A percentile compares a stretch with the other conserved stretches of the same genome.
Evolutionary conservation across 2,888 invertebrate genomes (phyloP).

Genomic region (Agrotis ipsilon): DNA sequence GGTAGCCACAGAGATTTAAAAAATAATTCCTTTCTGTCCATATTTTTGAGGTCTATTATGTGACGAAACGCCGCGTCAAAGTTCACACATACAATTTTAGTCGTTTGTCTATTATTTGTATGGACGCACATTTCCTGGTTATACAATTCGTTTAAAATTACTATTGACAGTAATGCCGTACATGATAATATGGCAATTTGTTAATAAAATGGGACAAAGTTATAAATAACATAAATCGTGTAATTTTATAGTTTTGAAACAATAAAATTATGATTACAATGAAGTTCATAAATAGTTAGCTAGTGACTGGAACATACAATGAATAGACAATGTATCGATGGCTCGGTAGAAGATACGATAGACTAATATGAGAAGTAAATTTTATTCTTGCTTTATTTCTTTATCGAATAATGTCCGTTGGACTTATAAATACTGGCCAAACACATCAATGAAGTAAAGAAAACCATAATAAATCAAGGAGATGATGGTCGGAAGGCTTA

Average conservation of each 20-base stretch:
- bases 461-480: background rate
- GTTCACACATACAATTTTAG: slow-evolving; percentile 52
- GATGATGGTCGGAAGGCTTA: too few species aligned
- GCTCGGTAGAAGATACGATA: background rate
- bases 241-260: slow-evolving; percentile 60
- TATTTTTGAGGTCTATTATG: slow-evolving; percentile 60
- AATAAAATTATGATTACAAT: slow-evolving; percentile 65
- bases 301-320: slow-evolving; percentile 18
- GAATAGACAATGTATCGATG: slow-evolving; percentile 41
- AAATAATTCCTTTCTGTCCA: slow-evolving; percentile 68
- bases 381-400: too few species aligned
- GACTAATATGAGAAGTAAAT: background rate
- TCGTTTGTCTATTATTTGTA: slow-evolving; percentile 20
- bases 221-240: slow-evolving; percentile 54
- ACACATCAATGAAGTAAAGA: background rate
- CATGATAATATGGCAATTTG: slow-evolving; percentile 34
- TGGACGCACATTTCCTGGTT: slow-evolving; percentile 19
- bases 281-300: slow-evolving; percentile 52
- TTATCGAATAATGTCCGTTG: too few species aligned
- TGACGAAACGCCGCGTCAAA: slow-evolving; percentile 30
- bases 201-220: slow-evolving; percentile 59
- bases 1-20: slow-evolving; percentile 67
- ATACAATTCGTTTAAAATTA: slow-evolving; percentile 14
- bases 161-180: slow-evolving; percentile 4
- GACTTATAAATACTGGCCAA: background rate